These are phyloP conservation scores for Propsilocerus akamusi DNA, from an alignment of 1,140 invertebrate species.

Conservation along the genomic window DNA sequence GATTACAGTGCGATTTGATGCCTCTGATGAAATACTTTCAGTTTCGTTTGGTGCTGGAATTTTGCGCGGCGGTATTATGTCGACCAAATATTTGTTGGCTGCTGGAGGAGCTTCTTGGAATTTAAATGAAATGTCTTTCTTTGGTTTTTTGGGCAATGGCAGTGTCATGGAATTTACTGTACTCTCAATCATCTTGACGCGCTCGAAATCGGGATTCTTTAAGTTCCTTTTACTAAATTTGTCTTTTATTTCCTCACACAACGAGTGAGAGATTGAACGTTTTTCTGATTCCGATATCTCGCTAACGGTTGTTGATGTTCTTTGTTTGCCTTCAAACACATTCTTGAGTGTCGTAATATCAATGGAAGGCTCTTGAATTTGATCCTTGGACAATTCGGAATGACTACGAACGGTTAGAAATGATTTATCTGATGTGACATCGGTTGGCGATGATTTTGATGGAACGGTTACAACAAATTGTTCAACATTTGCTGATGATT, in stretches of 20 bases:
- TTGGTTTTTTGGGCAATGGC: neutral
- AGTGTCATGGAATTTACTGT: constrained; percentile 6
- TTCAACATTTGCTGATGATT: constrained; percentile 7
- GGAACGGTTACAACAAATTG: constrained; percentile 41
- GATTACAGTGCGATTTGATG: constrained; percentile 44
- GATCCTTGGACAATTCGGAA: constrained; percentile 27
- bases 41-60: constrained; percentile 30
- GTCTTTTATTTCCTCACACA: neutral
- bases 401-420: neutral
- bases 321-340: constrained; percentile 27
- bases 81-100: neutral
- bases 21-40: constrained; percentile 48
- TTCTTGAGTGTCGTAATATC: constrained; percentile 22
- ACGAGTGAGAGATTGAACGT: neutral
- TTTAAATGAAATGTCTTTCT: neutral
- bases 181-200: neutral
- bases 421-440: too few species aligned
- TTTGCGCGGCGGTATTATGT: neutral
- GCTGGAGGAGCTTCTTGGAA: neutral
- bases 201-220: neutral
- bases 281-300: neutral
- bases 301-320: constrained; percentile 12
- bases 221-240: neutral
- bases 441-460: constrained; percentile 9
- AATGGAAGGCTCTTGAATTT: constrained; percentile 15